A percentile compares a stretch with the other conserved stretches of the same genome.
Evolutionary conservation across 2,797 vertebrate genomes (phyloP).

Genomic region (Microcaecilia unicolor): DNA sequence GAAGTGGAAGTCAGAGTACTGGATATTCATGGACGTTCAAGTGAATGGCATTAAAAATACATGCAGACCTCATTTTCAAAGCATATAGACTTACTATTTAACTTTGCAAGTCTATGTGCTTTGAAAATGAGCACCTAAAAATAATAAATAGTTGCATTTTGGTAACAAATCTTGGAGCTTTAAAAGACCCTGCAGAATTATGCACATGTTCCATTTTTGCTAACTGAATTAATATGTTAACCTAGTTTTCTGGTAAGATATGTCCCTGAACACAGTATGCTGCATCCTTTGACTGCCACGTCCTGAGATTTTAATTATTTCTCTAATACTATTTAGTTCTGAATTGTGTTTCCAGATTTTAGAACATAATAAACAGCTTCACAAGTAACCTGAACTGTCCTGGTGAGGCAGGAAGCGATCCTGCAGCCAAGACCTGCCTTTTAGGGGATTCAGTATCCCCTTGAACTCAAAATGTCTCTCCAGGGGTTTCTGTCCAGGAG

Average conservation of each 20-base stretch:
- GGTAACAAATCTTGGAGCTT: not conserved
- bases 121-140: too few species aligned
- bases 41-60: constrained; percentile 6
- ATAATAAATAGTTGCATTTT: not conserved
- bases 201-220: not conserved
- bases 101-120: too few species aligned
- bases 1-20: not conserved
- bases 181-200: not conserved
- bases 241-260: not conserved
- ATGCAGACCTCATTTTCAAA: too few species aligned
- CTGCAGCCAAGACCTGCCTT: too few species aligned
- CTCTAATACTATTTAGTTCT: not conserved
- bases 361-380: not conserved
- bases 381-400: not conserved
- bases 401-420: too few species aligned
- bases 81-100: too few species aligned
- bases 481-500: too few species aligned
- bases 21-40: constrained; percentile 3
- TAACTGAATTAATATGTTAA: not conserved
- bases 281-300: not conserved
- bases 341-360: not conserved
- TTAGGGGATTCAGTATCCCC: too few species aligned
- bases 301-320: fast-evolving
- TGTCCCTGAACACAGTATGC: not conserved
- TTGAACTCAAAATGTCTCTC: too few species aligned